Base-by-base conservation (phyloP, 1,140 invertebrate genomes). In the Neoseiulus cucumeris region DNA sequence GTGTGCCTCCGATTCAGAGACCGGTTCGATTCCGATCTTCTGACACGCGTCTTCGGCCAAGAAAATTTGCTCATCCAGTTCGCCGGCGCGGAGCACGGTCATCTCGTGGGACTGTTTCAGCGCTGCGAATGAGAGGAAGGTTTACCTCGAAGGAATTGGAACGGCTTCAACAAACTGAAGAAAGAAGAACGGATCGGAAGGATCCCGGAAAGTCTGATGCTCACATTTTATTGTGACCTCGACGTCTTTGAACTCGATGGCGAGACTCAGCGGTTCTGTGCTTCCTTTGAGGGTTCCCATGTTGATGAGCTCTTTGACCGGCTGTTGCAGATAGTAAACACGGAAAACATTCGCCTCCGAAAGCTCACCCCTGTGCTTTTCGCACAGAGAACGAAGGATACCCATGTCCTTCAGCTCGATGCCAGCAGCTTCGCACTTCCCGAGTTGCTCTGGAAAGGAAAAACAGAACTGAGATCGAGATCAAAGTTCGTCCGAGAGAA, bases 41-140 rank as follows among this genome's bases (percentile, higher is more conserved):
- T 82, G 80, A 70, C 80, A 81, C 1, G 85, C 82, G 74, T 84
- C 81, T 22, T 82, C 79, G 44, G 79, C 82, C 73, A 80, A 71
- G 78, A 96, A 91, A 73, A 97, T 89, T 73, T 91, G 82, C 77
- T 98, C 94, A 73, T 98, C 93, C 76, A 97, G 92, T 78, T 96
- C 91, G 4, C 91, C 91, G 64, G 87, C 84, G 74, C 83, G 91
- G 14, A 95, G 76, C 42, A 96, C 85, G 76, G 88, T 89, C 68
- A 87, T 85, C 74, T 96, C 92, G 74, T 98, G 97, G 28, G 83
- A 77, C 74, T 84, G 87, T 69, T 87, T 90, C 44, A 96, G 78
- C 67, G 83, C 83, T 79, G 89, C 93, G 1, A 84, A 84, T 77
- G 87, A 70, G 70, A 47, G 64, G 64, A 9, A 39, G 33, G 33